These are phyloP conservation scores for Ophioninae sp. DNA, from an alignment of 2,888 invertebrate genomes.

Conservation along the genomic window DNA sequence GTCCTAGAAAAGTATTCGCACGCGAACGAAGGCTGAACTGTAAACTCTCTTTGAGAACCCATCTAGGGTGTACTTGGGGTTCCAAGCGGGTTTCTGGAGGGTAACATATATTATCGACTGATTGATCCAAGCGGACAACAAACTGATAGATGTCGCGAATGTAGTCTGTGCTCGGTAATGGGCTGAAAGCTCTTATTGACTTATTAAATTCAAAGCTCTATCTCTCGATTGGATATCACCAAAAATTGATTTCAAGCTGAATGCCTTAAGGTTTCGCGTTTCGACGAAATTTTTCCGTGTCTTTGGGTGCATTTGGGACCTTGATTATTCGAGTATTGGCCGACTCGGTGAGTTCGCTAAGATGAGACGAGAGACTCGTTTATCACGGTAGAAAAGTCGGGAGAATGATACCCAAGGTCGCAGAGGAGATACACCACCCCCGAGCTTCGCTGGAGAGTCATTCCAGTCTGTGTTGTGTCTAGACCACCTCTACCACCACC, in stretches of 20 bases:
- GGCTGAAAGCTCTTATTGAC: neutral
- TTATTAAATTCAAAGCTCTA: neutral
- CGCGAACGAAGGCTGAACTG: neutral
- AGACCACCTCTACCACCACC: constrained; percentile 70
- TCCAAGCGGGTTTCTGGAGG: too few relatives aligned
- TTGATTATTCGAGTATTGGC: constrained; percentile 33
- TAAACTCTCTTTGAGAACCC: neutral
- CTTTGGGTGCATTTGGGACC: neutral
- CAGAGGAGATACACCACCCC: constrained; percentile 60
- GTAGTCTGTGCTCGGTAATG: neutral
- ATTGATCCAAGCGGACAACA: neutral
- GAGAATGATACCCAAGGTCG: constrained; percentile 76
- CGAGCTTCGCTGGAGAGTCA: constrained; percentile 50
- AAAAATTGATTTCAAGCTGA: neutral
- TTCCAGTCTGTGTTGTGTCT: constrained; percentile 77
- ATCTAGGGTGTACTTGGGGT: neutral
- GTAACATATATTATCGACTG: neutral
- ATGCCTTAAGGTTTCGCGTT: neutral
- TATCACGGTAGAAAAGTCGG: constrained; percentile 74
- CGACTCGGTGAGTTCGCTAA: constrained; percentile 6
- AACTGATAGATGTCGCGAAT: neutral
- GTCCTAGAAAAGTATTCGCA: neutral
- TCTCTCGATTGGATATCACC: neutral
- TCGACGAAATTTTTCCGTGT: neutral
- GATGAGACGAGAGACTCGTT: constrained; percentile 66